A percentile compares a stretch with the other conserved stretches of the same genome.
Evolutionary conservation across 2,797 vertebrate genomes (phyloP).

Genomic region (Balearica regulorum): DNA sequence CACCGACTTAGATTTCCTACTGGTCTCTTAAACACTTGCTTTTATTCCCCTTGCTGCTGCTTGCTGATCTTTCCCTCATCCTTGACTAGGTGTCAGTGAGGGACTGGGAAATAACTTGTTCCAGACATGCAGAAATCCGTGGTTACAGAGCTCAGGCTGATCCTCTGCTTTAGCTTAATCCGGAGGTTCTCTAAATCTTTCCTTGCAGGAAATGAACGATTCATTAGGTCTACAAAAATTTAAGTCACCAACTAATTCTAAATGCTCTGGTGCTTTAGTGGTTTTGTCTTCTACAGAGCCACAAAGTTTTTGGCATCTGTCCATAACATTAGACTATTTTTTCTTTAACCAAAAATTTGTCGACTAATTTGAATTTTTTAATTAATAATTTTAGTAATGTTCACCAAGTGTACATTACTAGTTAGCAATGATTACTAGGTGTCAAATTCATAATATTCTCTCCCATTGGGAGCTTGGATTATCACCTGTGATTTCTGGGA

Average conservation of each 20-base stretch:
- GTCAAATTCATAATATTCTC: not conserved
- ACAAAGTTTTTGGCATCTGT: not conserved
- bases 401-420: not conserved
- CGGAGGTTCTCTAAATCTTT: constrained; percentile 14
- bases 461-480: not conserved
- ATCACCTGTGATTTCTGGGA: not conserved
- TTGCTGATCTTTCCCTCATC: constrained; percentile 37
- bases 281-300: not conserved
- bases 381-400: not conserved
- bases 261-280: not conserved
- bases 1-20: not conserved
- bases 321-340: not conserved
- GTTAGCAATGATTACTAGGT: not conserved
- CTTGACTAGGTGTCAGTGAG: constrained; percentile 36
- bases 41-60: not conserved
- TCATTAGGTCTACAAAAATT: constrained; percentile 14
- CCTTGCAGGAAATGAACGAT: not conserved
- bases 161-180: constrained; percentile 53
- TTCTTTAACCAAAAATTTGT: not conserved
- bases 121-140: constrained; percentile 17
- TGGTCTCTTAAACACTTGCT: not conserved
- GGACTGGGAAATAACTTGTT: constrained; percentile 33
- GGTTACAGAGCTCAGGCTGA: constrained; percentile 34
- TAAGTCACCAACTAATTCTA: not conserved
- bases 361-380: not conserved